phyloP scores from a whole-genome alignment of 2,797 vertebrate species.

The Protonibea diacanthus region DNA sequence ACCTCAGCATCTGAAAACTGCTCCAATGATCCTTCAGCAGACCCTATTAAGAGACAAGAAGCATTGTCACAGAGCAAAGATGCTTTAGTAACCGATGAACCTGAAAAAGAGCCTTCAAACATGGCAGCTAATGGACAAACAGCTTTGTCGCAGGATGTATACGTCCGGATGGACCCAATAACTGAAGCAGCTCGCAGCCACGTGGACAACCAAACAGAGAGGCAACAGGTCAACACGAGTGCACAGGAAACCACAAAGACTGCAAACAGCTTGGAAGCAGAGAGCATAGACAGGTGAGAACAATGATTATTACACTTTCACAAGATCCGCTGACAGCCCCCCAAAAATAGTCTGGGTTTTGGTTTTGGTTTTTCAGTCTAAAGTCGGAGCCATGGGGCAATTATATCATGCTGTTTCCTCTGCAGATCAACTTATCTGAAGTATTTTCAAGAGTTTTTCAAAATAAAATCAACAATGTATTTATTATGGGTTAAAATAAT shows the following conservation, averaged over 20 bases:
- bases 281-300: slow-evolving; percentile 57
- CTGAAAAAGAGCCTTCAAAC: neutral
- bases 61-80: neutral
- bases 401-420: neutral
- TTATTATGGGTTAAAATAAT: too few relatives aligned
- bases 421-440: neutral
- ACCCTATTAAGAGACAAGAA: neutral
- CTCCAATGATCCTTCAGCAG: neutral
- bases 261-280: neutral
- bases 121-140: neutral
- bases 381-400: too few relatives aligned
- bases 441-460: neutral
- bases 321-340: neutral
- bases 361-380: neutral
- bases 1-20: slow-evolving; percentile 37
- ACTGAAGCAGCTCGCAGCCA: neutral
- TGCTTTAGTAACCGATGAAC: neutral
- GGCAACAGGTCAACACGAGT: neutral
- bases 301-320: neutral
- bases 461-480: neutral
- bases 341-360: neutral
- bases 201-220: neutral
- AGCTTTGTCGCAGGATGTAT: slow-evolving; percentile 57
- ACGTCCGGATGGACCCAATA: slow-evolving; percentile 72
- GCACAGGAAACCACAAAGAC: slow-evolving; percentile 10